Conservation (phyloP, 1,140 invertebrate species). For the Zeugodacus cucurbitae region DNA sequence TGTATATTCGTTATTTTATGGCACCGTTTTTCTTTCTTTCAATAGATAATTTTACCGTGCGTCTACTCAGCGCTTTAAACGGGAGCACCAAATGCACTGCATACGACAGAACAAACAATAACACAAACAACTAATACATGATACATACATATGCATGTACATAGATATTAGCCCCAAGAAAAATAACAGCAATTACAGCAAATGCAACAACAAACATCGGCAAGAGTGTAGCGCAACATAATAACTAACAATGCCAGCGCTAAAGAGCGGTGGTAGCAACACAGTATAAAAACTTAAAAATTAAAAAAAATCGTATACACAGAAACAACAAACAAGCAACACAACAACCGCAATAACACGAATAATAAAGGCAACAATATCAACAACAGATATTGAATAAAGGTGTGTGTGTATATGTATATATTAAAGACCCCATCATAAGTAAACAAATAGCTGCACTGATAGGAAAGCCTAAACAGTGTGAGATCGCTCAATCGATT, state of each 20-base stretch:
- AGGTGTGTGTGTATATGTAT: not conserved
- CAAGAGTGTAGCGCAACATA: not conserved
- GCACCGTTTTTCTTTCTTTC: not conserved
- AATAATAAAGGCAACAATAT: not conserved
- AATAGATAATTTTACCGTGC: constrained; percentile 18
- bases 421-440: constrained; percentile 14
- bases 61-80: not conserved
- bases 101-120: constrained; percentile 8
- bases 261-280: not conserved
- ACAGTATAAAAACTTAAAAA: not conserved
- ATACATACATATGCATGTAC: not conserved
- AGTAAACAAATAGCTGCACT: constrained; percentile 17
- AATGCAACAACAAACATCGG: not conserved
- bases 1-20: constrained; percentile 24
- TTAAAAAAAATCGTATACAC: not conserved
- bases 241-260: not conserved
- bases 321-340: not conserved
- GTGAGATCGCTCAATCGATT: constrained; percentile 21
- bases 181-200: constrained; percentile 15
- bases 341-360: constrained; percentile 27
- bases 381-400: not conserved
- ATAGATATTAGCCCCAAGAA: too few relatives aligned
- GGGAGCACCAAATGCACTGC: constrained; percentile 26
- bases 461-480: constrained; percentile 23
- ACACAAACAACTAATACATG: not conserved